Conservation (phyloP, 2,888 invertebrate species). For the Seladonia tumulorum region DNA sequence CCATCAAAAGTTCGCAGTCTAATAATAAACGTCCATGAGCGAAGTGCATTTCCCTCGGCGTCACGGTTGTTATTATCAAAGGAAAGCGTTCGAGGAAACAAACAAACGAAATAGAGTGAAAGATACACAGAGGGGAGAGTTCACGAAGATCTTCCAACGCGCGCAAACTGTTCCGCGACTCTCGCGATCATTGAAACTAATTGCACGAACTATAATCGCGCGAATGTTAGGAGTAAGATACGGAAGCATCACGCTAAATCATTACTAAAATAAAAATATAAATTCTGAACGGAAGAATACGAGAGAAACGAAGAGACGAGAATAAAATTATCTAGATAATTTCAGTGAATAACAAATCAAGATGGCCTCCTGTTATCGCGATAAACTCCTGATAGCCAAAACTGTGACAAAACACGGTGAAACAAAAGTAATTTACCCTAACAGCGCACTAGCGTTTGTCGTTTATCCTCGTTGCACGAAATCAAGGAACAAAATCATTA, state of each 20-base stretch:
- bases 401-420: neutral
- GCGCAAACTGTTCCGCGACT: neutral
- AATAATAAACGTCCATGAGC: slow-evolving; percentile 4
- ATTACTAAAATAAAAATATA: neutral
- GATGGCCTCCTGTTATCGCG: neutral
- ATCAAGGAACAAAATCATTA: neutral
- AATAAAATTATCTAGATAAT: neutral
- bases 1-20: neutral
- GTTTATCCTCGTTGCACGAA: neutral
- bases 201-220: neutral
- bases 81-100: slow-evolving; percentile 34
- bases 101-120: slow-evolving; percentile 20
- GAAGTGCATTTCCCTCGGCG: slow-evolving; percentile 24
- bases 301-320: neutral
- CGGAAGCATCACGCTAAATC: neutral
- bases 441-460: neutral
- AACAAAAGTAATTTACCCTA: neutral
- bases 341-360: neutral
- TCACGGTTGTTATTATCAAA: slow-evolving; percentile 37
- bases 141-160: neutral
- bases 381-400: neutral
- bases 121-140: slow-evolving; percentile 12
- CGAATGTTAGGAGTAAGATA: neutral
- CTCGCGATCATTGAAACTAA: neutral
- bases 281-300: neutral